These are phyloP conservation scores for Nomada ferruginata DNA, from an alignment of 2,888 invertebrate species.

Conservation along the genomic window DNA sequence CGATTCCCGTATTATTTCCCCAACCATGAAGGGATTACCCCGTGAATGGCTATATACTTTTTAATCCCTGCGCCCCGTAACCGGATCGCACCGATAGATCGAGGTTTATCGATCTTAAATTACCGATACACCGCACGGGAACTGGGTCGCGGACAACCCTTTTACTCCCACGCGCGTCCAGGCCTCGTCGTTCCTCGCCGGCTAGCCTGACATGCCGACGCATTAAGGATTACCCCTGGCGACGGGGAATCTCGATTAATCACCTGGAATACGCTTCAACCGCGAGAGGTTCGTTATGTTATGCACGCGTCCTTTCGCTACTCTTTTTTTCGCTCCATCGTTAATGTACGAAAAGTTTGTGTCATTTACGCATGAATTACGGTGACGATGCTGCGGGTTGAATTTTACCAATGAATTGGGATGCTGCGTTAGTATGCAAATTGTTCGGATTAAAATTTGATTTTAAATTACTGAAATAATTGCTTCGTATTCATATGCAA, in stretches of 20 bases:
- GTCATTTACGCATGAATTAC: too few relatives aligned
- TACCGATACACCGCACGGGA: constrained; percentile 78
- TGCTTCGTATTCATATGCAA: too few relatives aligned
- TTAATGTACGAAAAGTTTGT: too few relatives aligned
- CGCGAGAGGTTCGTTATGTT: neutral
- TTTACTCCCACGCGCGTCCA: constrained; percentile 46
- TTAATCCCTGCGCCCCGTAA: constrained; percentile 81
- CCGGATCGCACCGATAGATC: constrained; percentile 79
- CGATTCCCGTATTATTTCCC: constrained; percentile 82
- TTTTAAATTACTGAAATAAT: too few relatives aligned
- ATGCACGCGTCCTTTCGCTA: neutral
- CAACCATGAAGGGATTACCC: constrained; percentile 78
- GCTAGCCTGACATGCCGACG: constrained; percentile 46
- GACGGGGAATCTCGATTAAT: constrained; percentile 58
- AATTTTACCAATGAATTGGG: too few relatives aligned
- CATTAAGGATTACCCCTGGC: constrained; percentile 62
- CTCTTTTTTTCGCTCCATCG: neutral
- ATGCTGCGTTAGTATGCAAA: too few relatives aligned
- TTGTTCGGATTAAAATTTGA: too few relatives aligned
- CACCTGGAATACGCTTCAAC: constrained; percentile 34
- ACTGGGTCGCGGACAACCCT: constrained; percentile 75
- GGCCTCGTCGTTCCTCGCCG: constrained; percentile 13
- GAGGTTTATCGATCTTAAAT: constrained; percentile 83
- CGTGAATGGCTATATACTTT: constrained; percentile 80
- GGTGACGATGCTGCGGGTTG: too few relatives aligned